Evolutionary conservation across 2,797 vertebrate species (phyloP).

Genomic region (Periophthalmus magnuspinnatus): DNA sequence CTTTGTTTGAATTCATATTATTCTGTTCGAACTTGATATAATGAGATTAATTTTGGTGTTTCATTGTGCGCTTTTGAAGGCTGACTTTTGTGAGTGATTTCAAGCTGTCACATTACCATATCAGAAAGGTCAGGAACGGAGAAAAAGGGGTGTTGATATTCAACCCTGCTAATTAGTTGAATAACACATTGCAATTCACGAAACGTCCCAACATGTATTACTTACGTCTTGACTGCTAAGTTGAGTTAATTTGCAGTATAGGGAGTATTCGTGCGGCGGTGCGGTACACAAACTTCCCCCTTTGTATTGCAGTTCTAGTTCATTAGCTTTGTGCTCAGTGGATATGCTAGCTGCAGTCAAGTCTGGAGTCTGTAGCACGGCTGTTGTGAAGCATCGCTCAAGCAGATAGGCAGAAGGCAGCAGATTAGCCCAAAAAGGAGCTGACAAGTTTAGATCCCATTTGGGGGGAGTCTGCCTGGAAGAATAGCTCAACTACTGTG

Average conservation of each 20-base stretch:
- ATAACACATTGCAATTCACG: constrained; percentile 39
- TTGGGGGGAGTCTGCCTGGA: constrained; percentile 27
- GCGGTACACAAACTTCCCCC: constrained; percentile 16
- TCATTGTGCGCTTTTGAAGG: constrained; percentile 12
- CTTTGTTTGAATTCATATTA: background rate
- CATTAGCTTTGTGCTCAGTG: constrained; percentile 39
- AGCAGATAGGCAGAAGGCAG: constrained; percentile 31
- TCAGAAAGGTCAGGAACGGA: constrained; percentile 27
- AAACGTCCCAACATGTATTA: constrained; percentile 18
- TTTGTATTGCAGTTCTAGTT: constrained; percentile 28
- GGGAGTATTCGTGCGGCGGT: constrained; percentile 28
- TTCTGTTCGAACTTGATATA: constrained; percentile 32
- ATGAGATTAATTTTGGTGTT: constrained; percentile 43
- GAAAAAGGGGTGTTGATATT: constrained; percentile 13
- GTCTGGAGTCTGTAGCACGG: constrained; percentile 27
- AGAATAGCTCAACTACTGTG: constrained; percentile 43
- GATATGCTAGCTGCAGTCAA: constrained; percentile 22
- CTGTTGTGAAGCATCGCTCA: constrained; percentile 39
- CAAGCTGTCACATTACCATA: constrained; percentile 32
- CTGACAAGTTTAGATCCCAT: constrained; percentile 22
- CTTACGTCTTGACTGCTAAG: constrained; percentile 22
- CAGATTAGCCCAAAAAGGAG: constrained; percentile 42
- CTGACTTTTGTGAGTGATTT: constrained; percentile 29
- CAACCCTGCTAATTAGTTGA: constrained; percentile 30
- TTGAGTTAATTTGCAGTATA: constrained; percentile 36